Conservation (phyloP, 2,797 vertebrate genomes). For the Ceryle rudis region DNA sequence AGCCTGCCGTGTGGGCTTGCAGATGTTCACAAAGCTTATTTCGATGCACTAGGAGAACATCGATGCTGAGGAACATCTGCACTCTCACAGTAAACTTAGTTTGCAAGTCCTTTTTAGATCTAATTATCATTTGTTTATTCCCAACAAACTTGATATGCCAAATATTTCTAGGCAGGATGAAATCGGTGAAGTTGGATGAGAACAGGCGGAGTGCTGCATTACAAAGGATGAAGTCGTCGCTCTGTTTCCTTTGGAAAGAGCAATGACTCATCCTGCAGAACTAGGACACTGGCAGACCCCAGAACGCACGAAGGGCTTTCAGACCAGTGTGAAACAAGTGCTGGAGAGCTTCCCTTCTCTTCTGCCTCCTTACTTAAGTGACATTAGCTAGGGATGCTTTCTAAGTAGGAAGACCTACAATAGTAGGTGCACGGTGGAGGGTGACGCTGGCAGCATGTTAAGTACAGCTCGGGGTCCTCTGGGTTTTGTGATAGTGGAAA, state of each 20-base stretch:
- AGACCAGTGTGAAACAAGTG: not conserved
- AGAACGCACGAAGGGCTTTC: not conserved
- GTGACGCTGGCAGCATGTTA: not conserved
- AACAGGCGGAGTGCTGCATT: not conserved
- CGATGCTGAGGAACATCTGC: not conserved
- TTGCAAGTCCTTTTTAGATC: slow-evolving; percentile 31
- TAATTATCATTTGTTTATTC: slow-evolving; percentile 44
- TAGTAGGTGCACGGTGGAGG: not conserved
- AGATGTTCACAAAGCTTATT: not conserved
- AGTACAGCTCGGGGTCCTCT: not conserved
- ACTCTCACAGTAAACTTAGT: not conserved
- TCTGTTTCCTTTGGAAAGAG: not conserved
- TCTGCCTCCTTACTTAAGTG: not conserved
- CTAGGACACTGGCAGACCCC: not conserved
- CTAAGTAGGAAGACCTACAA: accelerated
- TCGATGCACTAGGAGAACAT: not conserved
- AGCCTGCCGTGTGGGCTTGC: not conserved
- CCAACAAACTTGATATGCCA: not conserved
- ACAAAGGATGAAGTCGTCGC: not conserved
- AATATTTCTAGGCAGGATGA: slow-evolving; percentile 51
- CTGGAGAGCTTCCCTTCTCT: not conserved
- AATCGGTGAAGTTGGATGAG: slow-evolving; percentile 6
- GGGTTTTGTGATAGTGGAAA: not conserved
- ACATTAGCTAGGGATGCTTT: not conserved
- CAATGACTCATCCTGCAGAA: not conserved